Percentiles rank a stretch among this genome's conserved stretches.
Evolutionary conservation across 1,140 invertebrate genomes (phyloP).

Genomic region (Propsilocerus akamusi): DNA sequence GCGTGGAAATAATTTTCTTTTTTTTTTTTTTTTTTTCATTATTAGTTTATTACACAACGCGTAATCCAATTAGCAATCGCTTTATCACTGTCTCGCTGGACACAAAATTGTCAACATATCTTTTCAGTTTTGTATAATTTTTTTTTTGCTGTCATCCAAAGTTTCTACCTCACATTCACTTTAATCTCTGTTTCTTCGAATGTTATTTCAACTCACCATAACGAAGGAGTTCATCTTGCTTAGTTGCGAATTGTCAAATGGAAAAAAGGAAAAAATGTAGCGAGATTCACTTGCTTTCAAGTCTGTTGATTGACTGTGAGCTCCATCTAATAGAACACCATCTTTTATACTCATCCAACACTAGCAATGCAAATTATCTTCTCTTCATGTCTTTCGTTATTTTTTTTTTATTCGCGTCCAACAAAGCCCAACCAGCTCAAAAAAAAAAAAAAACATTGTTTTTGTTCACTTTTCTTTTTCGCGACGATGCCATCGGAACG

Average conservation of each 20-base stretch:
- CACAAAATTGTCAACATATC: no score
- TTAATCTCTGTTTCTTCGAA: no score
- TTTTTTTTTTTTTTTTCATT: no score
- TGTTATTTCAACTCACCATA: background rate
- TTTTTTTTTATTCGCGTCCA: background rate
- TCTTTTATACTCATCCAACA: background rate
- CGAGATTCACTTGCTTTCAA: background rate
- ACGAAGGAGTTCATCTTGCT: constrained; percentile 1
- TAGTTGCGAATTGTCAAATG: background rate
- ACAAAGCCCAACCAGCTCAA: background rate
- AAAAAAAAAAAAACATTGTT: background rate
- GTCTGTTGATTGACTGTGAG: background rate
- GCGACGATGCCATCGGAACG: constrained; percentile 1
- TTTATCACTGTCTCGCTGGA: no score
- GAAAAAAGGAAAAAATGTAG: background rate
- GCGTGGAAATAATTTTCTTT: no score
- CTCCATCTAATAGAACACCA: background rate
- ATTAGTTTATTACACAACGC: no score
- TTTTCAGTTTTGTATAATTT: no score
- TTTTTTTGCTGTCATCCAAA: no score
- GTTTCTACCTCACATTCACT: no score
- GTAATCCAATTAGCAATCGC: no score
- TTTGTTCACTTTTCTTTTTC: background rate
- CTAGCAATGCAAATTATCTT: constrained; percentile 1
- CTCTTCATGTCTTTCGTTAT: no score